A percentile compares a stretch with the other conserved stretches of the same genome.
These are phyloP conservation scores for Babyrousa celebensis DNA, from an alignment of 2,797 vertebrate species.

Conservation along the genomic window DNA sequence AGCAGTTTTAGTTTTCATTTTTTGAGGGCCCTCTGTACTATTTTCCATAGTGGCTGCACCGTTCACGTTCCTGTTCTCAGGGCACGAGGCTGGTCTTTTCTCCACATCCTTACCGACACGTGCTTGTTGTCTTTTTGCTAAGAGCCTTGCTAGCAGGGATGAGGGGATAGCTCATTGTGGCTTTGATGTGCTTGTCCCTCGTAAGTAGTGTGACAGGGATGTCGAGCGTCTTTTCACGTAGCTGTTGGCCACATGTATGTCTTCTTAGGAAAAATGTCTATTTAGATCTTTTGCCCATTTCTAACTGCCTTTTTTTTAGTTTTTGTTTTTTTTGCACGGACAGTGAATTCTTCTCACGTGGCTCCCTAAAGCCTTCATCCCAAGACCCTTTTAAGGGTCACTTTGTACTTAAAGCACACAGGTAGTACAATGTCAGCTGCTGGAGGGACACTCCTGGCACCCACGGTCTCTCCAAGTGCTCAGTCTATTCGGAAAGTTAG, in stretches of 20 bases:
- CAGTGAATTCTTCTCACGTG: not conserved
- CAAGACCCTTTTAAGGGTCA: not conserved
- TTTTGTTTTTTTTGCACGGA: not conserved
- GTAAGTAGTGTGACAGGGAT: not conserved
- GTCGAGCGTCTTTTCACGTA: not conserved
- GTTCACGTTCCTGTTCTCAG: not conserved
- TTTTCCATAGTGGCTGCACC: not conserved
- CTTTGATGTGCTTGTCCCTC: not conserved
- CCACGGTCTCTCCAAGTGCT: not conserved
- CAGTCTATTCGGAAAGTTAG: not conserved
- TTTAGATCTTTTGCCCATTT: not conserved
- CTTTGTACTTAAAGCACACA: conserved; percentile 7
- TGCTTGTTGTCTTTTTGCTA: not conserved
- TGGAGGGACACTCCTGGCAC: not conserved
- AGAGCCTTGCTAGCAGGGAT: not conserved
- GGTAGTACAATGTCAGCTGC: not conserved
- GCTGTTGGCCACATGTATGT: not conserved
- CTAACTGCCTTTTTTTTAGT: not conserved
- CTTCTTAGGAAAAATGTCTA: not conserved
- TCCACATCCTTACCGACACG: not conserved
- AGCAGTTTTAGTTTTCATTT: not conserved
- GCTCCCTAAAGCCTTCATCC: not conserved
- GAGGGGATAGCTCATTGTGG: not conserved
- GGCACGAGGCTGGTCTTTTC: not conserved
- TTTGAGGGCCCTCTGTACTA: not conserved